A percentile compares a stretch with the other conserved stretches of the same genome.
These are phyloP conservation scores for Carassius carassius DNA, from an alignment of 2,113 vertebrate species.

Conservation along the genomic window DNA sequence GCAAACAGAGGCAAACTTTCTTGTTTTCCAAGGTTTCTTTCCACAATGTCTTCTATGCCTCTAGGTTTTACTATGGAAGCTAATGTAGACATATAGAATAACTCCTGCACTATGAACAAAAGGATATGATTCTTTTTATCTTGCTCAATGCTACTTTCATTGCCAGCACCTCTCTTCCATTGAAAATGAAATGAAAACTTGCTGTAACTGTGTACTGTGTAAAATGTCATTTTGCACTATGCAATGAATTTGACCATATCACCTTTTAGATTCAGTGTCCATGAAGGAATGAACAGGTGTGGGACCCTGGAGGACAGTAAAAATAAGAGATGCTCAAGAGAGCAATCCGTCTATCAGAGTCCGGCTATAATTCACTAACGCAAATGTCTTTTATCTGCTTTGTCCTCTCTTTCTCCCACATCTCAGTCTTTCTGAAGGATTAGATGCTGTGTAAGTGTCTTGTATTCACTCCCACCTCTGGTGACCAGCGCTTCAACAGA, in stretches of 20 bases:
- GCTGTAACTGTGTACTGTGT: neutral
- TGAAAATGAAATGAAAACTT: neutral
- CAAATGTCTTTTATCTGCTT: conserved; percentile 3
- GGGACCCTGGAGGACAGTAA: conserved; percentile 16
- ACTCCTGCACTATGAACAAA: neutral
- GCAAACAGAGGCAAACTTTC: neutral
- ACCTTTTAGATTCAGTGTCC: conserved; percentile 25
- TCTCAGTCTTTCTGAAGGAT: conserved; percentile 24
- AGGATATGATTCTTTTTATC: neutral
- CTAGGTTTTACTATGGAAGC: neutral
- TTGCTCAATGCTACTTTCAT: neutral
- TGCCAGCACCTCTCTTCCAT: neutral
- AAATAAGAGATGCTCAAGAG: conserved; percentile 8
- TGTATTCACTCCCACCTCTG: conserved; percentile 11
- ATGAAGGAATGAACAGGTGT: conserved; percentile 42
- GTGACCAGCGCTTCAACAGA: conserved; percentile 32
- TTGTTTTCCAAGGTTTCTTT: neutral
- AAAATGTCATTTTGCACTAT: neutral
- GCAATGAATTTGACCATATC: conserved; percentile 6
- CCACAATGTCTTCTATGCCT: neutral
- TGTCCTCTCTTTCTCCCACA: neutral
- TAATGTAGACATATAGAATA: conserved; percentile 4
- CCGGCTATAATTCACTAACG: neutral
- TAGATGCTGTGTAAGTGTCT: neutral
- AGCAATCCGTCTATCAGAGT: conserved; percentile 2